phyloP scores from a whole-genome alignment of 2,113 vertebrate species.

The Girardinichthys multiradiatus region DNA sequence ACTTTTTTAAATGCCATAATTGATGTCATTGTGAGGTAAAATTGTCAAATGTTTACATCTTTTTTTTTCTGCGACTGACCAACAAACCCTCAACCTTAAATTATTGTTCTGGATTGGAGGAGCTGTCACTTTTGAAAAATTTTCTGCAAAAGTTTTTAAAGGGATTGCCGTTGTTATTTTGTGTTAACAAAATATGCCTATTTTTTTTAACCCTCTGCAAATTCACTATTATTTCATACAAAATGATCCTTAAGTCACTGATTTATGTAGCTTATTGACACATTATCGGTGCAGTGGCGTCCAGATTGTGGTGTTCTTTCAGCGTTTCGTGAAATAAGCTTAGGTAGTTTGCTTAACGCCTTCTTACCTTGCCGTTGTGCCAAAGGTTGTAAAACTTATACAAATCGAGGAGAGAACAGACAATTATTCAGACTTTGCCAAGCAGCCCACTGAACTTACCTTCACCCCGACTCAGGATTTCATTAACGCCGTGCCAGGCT shows the following conservation, averaged over 20 bases:
- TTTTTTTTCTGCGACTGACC: neutral
- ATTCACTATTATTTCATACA: no score
- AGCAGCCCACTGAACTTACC: constrained; percentile 75
- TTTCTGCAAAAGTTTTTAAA: no score
- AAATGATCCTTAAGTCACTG: no score
- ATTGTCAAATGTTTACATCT: neutral
- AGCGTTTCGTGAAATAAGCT: neutral
- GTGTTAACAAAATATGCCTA: no score
- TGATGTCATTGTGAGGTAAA: neutral
- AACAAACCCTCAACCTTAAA: neutral
- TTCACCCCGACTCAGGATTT: constrained; percentile 83
- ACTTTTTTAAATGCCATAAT: neutral
- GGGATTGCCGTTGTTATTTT: no score
- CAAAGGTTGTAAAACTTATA: constrained; percentile 8
- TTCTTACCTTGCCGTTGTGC: constrained; percentile 23
- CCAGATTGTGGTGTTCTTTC: no score
- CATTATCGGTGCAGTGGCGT: no score
- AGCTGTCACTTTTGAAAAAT: no score
- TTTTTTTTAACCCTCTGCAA: no score
- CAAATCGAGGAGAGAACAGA: constrained; percentile 19
- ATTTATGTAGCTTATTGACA: no score
- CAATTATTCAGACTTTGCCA: constrained; percentile 33
- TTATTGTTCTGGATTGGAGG: no score
- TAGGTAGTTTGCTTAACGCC: neutral
- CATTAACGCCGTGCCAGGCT: constrained; percentile 83